A percentile compares a stretch with the other conserved stretches of the same genome.
These are phyloP conservation scores for Gasterosteus nipponicus DNA, from an alignment of 2,113 vertebrate genomes.

Conservation along the genomic window DNA sequence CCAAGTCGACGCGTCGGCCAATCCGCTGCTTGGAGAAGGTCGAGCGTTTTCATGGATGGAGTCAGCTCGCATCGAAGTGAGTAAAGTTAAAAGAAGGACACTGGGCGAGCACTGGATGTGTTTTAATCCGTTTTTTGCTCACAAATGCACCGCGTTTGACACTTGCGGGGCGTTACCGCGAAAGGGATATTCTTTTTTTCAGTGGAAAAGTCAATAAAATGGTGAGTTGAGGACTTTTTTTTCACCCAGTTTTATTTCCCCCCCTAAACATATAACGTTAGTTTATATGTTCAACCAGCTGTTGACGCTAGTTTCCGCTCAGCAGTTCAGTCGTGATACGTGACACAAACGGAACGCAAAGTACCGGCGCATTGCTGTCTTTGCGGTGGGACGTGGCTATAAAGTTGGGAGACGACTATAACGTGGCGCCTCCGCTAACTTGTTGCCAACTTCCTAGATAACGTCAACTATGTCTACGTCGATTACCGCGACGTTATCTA, in stretches of 20 bases:
- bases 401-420: constrained; percentile 41
- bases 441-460: constrained; percentile 16
- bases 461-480: not conserved
- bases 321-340: not conserved
- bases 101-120: constrained; percentile 39
- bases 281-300: not conserved
- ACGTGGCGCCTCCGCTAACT: constrained; percentile 68
- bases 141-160: constrained; percentile 24
- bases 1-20: constrained; percentile 25
- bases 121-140: constrained; percentile 31
- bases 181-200: not conserved
- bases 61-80: constrained; percentile 60
- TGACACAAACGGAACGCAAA: not conserved
- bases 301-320: not conserved
- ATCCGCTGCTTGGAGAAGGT: constrained; percentile 54
- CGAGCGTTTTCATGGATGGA: constrained; percentile 51
- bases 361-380: not conserved
- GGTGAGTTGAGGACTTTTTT: constrained; percentile 67
- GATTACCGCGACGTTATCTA: not conserved
- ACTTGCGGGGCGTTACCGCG: not conserved
- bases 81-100: constrained; percentile 48
- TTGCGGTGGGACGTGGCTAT: not conserved
- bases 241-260: constrained; percentile 40
- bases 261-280: not conserved
- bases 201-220: constrained; percentile 25